A percentile compares a stretch with the other conserved stretches of the same genome.
Conservation (phyloP, 2,113 vertebrate species). For the Eubucco bourcierii region DNA sequence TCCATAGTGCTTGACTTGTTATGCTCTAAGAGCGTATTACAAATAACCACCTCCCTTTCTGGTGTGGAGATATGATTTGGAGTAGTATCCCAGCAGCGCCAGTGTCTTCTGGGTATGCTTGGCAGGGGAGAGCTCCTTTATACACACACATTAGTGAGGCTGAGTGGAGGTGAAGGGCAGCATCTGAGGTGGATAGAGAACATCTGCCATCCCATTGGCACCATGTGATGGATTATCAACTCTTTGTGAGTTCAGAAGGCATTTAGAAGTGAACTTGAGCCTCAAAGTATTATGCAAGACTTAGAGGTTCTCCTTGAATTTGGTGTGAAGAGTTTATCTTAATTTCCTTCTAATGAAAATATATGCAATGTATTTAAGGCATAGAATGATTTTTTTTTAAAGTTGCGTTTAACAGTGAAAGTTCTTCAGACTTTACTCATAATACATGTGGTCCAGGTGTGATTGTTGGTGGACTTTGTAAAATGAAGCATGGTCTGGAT, state of each 20-base stretch:
- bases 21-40: neutral
- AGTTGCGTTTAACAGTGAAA: neutral
- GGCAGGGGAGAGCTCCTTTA: neutral
- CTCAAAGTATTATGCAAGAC: neutral
- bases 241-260: neutral
- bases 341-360: neutral
- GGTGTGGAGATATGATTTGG: neutral
- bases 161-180: neutral
- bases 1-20: neutral
- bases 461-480: neutral
- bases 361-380: neutral
- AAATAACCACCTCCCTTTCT: neutral
- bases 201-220: rapidly evolving
- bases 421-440: neutral
- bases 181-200: neutral
- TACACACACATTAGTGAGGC: neutral
- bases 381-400: neutral
- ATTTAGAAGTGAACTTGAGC: neutral
- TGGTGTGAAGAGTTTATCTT: neutral
- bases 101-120: neutral
- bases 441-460: neutral
- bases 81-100: neutral
- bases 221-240: neutral
- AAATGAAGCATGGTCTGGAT: neutral
- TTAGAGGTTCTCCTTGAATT: neutral